Conservation (phyloP, 2,797 vertebrate species). For the Holocentrus rufus region DNA sequence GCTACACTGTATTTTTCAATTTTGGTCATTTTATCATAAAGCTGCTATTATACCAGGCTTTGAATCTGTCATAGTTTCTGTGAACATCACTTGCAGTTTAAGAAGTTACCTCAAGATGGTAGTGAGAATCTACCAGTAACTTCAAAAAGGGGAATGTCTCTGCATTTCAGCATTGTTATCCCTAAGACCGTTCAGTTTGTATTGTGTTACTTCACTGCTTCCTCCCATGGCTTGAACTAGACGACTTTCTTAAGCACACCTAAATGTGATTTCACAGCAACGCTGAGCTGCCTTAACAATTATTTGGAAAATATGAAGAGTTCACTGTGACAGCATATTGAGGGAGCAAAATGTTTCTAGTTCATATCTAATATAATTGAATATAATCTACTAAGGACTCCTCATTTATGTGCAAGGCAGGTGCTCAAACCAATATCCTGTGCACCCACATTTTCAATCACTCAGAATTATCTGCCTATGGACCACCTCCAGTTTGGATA, state of each 20-base stretch:
- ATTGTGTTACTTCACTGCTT: slow-evolving; percentile 24
- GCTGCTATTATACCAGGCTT: neutral
- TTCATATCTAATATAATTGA: neutral
- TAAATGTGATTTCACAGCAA: slow-evolving; percentile 24
- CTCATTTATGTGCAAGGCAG: slow-evolving; percentile 32
- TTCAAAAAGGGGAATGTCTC: neutral
- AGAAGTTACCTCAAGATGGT: slow-evolving; percentile 59
- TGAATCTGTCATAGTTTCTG: neutral
- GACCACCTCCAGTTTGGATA: slow-evolving; percentile 35
- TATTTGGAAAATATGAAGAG: slow-evolving; percentile 23
- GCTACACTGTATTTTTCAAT: neutral
- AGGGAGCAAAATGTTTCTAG: neutral
- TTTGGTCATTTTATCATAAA: neutral
- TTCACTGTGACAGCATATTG: neutral
- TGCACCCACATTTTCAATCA: slow-evolving; percentile 41
- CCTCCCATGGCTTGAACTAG: slow-evolving; percentile 5
- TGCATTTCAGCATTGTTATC: slow-evolving; percentile 28
- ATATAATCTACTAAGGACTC: neutral
- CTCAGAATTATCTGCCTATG: slow-evolving; percentile 4
- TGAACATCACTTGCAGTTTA: slow-evolving; percentile 36
- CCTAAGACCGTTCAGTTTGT: slow-evolving; percentile 36
- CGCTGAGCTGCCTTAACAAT: slow-evolving; percentile 22
- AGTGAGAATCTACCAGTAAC: slow-evolving; percentile 63
- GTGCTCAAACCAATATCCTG: slow-evolving; percentile 42
- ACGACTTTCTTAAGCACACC: slow-evolving; percentile 26